Conservation (phyloP, 2,888 invertebrate genomes). For the Rhorus exstirpatorius region DNA sequence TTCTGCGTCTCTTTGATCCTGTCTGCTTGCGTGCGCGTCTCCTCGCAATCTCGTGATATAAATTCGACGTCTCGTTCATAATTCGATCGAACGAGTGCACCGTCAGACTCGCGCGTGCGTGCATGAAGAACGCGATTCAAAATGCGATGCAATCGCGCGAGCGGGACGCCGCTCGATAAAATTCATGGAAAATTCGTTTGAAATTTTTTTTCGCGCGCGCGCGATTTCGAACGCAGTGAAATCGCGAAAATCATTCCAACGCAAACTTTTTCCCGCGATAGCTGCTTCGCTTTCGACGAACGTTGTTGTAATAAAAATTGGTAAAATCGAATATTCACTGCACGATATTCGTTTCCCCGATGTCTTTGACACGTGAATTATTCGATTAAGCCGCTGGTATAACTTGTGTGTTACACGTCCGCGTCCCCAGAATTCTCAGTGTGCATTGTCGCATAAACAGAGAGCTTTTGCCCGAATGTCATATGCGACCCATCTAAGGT, state of each 20-base stretch:
- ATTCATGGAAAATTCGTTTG: conserved; percentile 1
- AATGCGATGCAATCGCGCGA: conserved; percentile 2
- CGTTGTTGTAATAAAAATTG: no score
- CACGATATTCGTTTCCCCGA: not conserved
- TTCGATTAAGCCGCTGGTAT: not conserved
- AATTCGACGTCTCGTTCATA: conserved; percentile 18
- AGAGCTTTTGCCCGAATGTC: no score
- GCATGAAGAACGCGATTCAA: conserved; percentile 32
- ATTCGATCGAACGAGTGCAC: not conserved
- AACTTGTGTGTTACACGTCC: no score
- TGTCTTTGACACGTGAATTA: not conserved
- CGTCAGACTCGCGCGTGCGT: not conserved
- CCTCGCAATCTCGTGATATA: conserved; percentile 3
- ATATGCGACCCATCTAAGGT: no score
- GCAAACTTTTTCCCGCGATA: not conserved
- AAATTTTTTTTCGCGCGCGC: conserved; percentile 16
- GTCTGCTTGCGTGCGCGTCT: not conserved
- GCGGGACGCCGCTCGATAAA: no score
- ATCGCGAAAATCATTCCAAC: conserved; percentile 3
- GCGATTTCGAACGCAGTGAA: not conserved
- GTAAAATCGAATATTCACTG: not conserved
- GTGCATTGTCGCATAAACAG: no score
- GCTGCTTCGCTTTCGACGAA: no score
- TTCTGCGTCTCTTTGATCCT: conserved; percentile 33
- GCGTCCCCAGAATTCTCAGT: not conserved